Evolutionary conservation across 2,797 vertebrate genomes (phyloP), one percentile per base, ranked within the genome.

Genomic region (Cichlasoma orientale): DNA sequence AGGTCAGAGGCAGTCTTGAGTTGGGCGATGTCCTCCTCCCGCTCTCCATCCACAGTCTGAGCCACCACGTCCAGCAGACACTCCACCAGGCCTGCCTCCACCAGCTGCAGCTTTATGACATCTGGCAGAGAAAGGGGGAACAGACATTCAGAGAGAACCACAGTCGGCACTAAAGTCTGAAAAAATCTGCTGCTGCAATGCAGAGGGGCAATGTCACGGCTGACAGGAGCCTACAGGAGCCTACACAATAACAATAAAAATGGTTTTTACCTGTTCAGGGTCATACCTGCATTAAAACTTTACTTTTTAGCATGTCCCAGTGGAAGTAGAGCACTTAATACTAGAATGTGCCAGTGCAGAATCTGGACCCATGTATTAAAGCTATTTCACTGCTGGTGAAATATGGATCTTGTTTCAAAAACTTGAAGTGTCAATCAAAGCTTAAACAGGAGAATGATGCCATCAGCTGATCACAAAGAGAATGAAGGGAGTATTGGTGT

Each of bases 1-100:
- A 99, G 97, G 92, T 99, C 98, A 0, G 98, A 99, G 63, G 98
- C 95, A 0, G 98, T 99, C 95, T 99, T 99, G 63, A 99, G 97
- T 81, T 99, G 97, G 82, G 97, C 96, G 31, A 97, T 75, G 77
- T 99, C 98, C 72, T 99, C 98, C 57, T 99, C 98, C 86, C 97
- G 95, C 83, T 98, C 97, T 53, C 98, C 97, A 16, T 97, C 96
- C 84, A 99, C 96, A 1, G 97, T 99, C 89, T 98, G 96, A 79
- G 96, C 96, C 84, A 99, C 98, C 19, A 98, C 96, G 75, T 99
- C 97, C 85, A 99, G 96, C 18, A 99, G 96, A 91, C 97, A 99
- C 86, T 99, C 98, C 74, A 99, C 98, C 91, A 99, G 92, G 61
- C 98, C 98, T 0, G 98, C 98, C 90, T 99, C 98, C 84, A 99